phyloP scores from a whole-genome alignment of 2,113 vertebrate species.

The Spheniscus mendiculus region DNA sequence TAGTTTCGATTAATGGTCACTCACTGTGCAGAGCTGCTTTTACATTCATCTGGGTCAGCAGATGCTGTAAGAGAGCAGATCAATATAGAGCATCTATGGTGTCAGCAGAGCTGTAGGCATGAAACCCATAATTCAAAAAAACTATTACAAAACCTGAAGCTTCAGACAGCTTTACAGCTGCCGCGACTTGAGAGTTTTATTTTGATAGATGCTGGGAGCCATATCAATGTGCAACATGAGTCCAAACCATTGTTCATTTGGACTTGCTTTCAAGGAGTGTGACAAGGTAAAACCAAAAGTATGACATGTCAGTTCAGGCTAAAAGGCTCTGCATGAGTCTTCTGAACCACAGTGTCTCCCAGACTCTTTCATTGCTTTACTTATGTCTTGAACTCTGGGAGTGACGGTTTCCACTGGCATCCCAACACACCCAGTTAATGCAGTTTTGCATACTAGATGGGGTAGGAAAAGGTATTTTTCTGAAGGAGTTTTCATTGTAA shows the following conservation, averaged over 20 bases:
- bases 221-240: neutral
- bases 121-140: neutral
- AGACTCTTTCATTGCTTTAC: neutral
- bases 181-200: neutral
- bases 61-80: neutral
- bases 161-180: neutral
- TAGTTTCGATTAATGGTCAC: neutral
- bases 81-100: neutral
- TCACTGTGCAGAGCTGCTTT: neutral
- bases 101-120: neutral
- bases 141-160: neutral
- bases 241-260: neutral
- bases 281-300: neutral
- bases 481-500: neutral
- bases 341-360: neutral
- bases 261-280: neutral
- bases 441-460: neutral
- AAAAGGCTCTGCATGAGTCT: neutral
- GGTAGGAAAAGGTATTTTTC: neutral
- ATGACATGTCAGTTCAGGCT: accelerated
- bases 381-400: neutral
- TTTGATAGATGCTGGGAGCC: neutral
- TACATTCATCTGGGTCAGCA: neutral
- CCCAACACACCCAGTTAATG: accelerated
- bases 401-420: neutral